Percentiles rank a stretch among this genome's conserved stretches.
These are phyloP conservation scores for Stenopsyche tienmushanensis DNA, from an alignment of 1,140 invertebrate species.

Conservation along the genomic window DNA sequence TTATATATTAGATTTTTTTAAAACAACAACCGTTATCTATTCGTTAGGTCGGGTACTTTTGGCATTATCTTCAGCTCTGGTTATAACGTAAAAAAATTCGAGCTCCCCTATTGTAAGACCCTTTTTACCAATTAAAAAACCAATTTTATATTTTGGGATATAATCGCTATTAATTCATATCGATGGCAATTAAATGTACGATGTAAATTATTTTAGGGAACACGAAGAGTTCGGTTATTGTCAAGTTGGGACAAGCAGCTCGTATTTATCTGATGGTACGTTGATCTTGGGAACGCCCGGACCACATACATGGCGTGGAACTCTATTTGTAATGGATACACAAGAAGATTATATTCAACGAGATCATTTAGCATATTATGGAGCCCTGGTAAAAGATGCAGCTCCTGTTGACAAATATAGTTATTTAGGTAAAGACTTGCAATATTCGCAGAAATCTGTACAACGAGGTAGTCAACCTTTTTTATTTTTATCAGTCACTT, in stretches of 20 bases:
- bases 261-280: slow-evolving; percentile 75
- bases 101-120: no score
- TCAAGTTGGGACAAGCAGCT: slow-evolving; percentile 87
- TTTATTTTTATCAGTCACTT: slow-evolving; percentile 9
- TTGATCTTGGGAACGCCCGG: slow-evolving; percentile 84
- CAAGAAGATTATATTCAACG: slow-evolving; percentile 71
- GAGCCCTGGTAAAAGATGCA: slow-evolving; percentile 62
- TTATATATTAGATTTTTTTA: no score
- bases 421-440: slow-evolving; percentile 74
- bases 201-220: slow-evolving; percentile 56
- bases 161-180: no score
- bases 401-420: slow-evolving; percentile 86
- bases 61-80: no score
- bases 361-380: slow-evolving; percentile 79
- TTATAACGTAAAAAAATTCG: no score
- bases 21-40: no score
- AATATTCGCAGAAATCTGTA: no score
- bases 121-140: no score
- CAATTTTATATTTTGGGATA: no score
- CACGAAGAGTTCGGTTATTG: slow-evolving; percentile 90
- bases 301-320: slow-evolving; percentile 85
- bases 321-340: slow-evolving; percentile 76
- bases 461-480: no score
- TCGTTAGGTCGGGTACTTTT: no score
- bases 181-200: no score